Base-by-base conservation (phyloP, 2,113 vertebrate species). In the Potamarius usumacintae region DNA sequence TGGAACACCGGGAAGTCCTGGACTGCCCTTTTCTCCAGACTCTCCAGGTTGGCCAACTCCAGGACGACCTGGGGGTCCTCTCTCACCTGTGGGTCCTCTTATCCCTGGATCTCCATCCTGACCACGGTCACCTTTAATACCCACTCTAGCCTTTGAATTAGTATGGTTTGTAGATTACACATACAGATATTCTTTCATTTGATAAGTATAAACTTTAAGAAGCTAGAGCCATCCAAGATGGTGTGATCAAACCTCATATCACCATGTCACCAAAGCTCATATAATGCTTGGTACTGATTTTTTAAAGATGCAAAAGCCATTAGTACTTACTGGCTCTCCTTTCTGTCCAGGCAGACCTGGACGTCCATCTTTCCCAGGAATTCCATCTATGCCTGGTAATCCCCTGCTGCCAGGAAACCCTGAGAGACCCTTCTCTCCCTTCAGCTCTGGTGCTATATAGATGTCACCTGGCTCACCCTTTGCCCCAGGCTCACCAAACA, bases 391-490 rank as follows among this genome's bases (percentile, higher is more conserved):
- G 25, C 98, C 98, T 17, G 95, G 95, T 78, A 11, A 62, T 2
- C 98, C 98, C 0, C 95, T 91, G 42, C 90, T 89, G 79, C 98
- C 98, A 86, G 95, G 86, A 11, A 52, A 69, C 82, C 98, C 98
- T 50, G 96, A 92, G 27, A 93, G 90, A 90, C 98, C 98, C 89
- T 96, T 97, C 42, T 97, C 97, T 0, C 98, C 98, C 93, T 99
- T 99, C 86, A 97, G 92, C 74, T 95, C 93, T 0, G 95, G 57
- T 74, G 96, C 96, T 0, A 96, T 90, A 77, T 90, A 94, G 89
- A 98, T 93, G 86, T 99, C 98, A 1, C 98, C 98, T 25, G 98
- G 97, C 69, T 97, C 97, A 84, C 98, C 98, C 85, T 97, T 95
- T 88, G 97, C 90, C 78, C 98, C 98, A 3, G 97, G 97, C 17